phyloP scores from a whole-genome alignment of 2,888 invertebrate genomes.

The Lochmaea crataegi region DNA sequence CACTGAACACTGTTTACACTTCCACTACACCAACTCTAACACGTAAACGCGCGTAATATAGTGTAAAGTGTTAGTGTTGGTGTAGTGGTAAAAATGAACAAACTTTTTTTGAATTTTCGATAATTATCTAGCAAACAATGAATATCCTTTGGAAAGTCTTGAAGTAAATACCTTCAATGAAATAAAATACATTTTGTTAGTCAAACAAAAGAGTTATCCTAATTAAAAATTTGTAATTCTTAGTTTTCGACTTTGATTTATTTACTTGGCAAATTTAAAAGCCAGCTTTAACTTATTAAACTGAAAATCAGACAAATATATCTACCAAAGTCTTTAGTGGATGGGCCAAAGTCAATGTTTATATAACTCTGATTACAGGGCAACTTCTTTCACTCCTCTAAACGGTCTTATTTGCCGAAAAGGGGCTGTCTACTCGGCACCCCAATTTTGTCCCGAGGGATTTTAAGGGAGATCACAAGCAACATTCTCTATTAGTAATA shows the following conservation, averaged over 20 bases:
- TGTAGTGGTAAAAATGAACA: too few species aligned
- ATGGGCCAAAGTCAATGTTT: constrained; percentile 54
- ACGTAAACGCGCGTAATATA: too few species aligned
- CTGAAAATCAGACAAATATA: constrained; percentile 50
- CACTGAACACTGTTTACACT: too few species aligned
- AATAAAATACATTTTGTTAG: neutral
- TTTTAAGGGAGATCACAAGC: constrained; percentile 42
- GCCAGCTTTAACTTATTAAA: constrained; percentile 49
- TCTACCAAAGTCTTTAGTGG: constrained; percentile 47
- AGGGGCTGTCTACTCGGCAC: constrained; percentile 46
- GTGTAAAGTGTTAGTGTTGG: too few species aligned
- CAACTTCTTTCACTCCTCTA: constrained; percentile 47
- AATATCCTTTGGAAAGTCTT: neutral
- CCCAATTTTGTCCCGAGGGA: constrained; percentile 41
- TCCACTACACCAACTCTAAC: too few species aligned
- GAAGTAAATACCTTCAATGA: neutral
- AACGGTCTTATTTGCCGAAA: constrained; percentile 50
- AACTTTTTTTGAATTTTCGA: neutral
- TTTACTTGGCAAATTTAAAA: constrained; percentile 49
- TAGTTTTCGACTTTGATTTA: constrained; percentile 39
- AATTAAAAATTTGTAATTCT: constrained; percentile 37
- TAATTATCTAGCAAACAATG: neutral
- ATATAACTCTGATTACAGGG: constrained; percentile 53
- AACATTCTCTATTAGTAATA: constrained; percentile 52
- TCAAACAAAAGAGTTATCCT: constrained; percentile 4